Percentiles rank a stretch among this genome's conserved stretches.
phyloP scores from a whole-genome alignment of 1,140 invertebrate genomes.

The Ceratitis capitata region DNA sequence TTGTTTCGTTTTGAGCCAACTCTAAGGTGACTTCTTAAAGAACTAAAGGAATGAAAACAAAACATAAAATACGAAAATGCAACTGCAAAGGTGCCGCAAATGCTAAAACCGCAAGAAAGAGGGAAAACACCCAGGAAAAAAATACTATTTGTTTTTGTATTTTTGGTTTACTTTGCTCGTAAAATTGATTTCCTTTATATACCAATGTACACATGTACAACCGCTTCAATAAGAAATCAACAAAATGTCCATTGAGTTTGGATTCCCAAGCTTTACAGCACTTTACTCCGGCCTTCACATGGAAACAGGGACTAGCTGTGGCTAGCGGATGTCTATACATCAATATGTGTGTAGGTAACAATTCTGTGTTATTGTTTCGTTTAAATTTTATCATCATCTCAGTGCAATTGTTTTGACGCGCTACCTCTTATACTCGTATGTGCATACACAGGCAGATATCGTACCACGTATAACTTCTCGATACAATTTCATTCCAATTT shows the following conservation, averaged over 20 bases:
- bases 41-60: conserved; percentile 15
- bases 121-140: background rate
- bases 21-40: background rate
- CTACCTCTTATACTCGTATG: background rate
- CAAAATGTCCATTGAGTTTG: background rate
- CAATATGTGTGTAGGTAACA: background rate
- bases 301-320: too few species aligned
- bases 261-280: background rate
- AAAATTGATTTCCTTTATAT: conserved; percentile 62
- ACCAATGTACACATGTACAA: too few species aligned
- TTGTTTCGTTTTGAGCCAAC: background rate
- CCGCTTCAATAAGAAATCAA: background rate
- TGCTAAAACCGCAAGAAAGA: background rate
- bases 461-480: background rate
- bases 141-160: conserved; percentile 48
- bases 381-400: conserved; percentile 25
- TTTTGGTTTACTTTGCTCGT: conserved; percentile 59
- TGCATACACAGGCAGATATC: background rate
- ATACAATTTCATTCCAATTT: background rate
- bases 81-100: conserved; percentile 1
- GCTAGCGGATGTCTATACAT: background rate
- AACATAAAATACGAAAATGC: conserved; percentile 21
- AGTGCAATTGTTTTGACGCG: conserved; percentile 10
- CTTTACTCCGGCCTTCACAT: background rate
- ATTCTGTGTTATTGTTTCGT: background rate